These are phyloP conservation scores for Clamator glandarius DNA, from an alignment of 2,797 vertebrate species.

Conservation along the genomic window DNA sequence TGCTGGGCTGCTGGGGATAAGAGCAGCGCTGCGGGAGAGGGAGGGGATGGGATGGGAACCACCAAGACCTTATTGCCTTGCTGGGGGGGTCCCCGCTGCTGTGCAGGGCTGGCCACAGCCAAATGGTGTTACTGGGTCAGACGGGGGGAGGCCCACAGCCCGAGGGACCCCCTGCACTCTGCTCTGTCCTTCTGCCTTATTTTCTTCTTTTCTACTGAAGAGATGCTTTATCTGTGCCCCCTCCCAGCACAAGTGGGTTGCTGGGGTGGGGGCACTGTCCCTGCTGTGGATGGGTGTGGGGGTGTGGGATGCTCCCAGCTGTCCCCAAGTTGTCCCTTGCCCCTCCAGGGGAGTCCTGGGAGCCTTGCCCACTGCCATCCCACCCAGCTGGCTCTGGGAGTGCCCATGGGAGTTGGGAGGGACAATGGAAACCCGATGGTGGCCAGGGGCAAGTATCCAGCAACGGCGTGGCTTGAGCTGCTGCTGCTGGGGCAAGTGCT, in stretches of 20 bases:
- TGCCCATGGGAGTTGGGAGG: background rate
- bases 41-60: conserved; percentile 9
- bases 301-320: background rate
- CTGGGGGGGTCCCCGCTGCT: background rate
- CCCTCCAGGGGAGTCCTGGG: background rate
- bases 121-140: background rate
- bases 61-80: background rate
- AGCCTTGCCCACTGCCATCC: background rate
- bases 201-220: conserved; percentile 47
- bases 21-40: background rate
- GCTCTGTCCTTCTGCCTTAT: conserved; percentile 43
- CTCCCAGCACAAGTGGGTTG: background rate
- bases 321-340: background rate
- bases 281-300: background rate
- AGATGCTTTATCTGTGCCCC: conserved; percentile 25
- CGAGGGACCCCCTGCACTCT: background rate
- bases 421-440: background rate
- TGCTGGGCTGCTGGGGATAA: background rate
- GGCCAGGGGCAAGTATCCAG: background rate
- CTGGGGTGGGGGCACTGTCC: background rate
- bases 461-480: background rate
- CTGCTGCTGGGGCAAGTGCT: background rate
- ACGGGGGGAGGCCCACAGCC: background rate
- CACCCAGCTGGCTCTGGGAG: background rate
- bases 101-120: background rate